A percentile compares a stretch with the other conserved stretches of the same genome.
Evolutionary conservation across 2,113 vertebrate genomes (phyloP).

Genomic region (Sminthopsis crassicaudata): DNA sequence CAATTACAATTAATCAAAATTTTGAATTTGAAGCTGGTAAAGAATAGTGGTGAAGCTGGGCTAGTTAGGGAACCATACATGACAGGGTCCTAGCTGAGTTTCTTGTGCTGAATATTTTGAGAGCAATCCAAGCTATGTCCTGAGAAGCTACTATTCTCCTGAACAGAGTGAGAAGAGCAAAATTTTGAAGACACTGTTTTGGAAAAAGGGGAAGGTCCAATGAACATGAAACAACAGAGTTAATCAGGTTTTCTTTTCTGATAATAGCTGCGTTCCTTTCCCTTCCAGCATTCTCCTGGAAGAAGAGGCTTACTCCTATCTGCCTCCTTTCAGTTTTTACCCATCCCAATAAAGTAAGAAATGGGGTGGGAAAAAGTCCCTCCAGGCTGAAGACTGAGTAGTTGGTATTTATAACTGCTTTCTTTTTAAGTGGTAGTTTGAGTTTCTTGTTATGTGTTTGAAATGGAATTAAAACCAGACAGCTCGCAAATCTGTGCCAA

Average conservation of each 20-base stretch:
- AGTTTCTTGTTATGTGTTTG: neutral
- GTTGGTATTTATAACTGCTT: neutral
- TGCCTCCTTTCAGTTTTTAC: neutral
- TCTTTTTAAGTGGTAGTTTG: neutral
- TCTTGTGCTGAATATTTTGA: neutral
- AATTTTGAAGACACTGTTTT: neutral
- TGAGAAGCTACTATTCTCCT: neutral
- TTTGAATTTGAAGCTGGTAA: neutral
- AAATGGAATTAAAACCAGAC: neutral
- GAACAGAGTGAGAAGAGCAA: neutral
- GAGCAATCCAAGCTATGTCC: neutral
- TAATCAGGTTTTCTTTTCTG: neutral
- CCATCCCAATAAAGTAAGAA: neutral
- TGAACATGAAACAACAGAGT: neutral
- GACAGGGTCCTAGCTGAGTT: neutral
- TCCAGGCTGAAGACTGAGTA: neutral
- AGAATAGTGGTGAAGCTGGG: neutral
- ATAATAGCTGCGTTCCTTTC: neutral
- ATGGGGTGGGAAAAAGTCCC: neutral
- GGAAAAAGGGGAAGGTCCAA: neutral
- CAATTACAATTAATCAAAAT: neutral
- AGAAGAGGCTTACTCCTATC: neutral
- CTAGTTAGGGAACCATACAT: neutral
- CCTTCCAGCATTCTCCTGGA: neutral
- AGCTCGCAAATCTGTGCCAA: neutral